A percentile compares a stretch with the other conserved stretches of the same genome.
Conservation (phyloP, 2,888 invertebrate species). For the Nipponacmea schrenckii region DNA sequence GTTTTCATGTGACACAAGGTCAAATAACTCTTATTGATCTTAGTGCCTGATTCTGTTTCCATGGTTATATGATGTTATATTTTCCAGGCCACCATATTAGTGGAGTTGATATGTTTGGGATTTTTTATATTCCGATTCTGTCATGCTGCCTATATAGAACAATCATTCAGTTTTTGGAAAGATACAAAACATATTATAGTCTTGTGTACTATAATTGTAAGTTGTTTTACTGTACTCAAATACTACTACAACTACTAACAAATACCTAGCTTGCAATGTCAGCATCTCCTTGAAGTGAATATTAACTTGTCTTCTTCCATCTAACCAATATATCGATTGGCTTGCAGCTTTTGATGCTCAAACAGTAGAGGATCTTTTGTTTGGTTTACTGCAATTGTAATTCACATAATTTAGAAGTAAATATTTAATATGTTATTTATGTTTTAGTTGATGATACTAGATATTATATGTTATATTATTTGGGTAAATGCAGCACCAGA, state of each 20-base stretch:
- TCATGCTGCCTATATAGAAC: constrained; percentile 61
- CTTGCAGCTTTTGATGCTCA: too few relatives aligned
- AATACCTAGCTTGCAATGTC: too few relatives aligned
- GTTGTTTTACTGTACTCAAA: constrained; percentile 36
- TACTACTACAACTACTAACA: background rate
- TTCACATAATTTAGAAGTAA: too few relatives aligned
- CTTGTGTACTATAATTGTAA: constrained; percentile 60
- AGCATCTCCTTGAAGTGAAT: too few relatives aligned
- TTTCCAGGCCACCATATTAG: constrained; percentile 62
- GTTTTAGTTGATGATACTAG: constrained; percentile 60
- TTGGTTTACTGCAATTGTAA: too few relatives aligned
- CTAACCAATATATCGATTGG: too few relatives aligned
- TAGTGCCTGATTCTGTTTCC: background rate
- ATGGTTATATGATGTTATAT: background rate
- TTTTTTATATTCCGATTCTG: constrained; percentile 63
- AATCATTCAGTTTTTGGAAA: constrained; percentile 60
- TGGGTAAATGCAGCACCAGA: constrained; percentile 52
- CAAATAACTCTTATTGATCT: too few relatives aligned
- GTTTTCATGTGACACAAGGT: too few relatives aligned
- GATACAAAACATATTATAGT: constrained; percentile 67
- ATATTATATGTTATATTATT: constrained; percentile 57
- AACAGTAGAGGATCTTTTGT: too few relatives aligned
- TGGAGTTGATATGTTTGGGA: constrained; percentile 62
- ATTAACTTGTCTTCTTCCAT: too few relatives aligned
- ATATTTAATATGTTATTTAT: background rate